Base-by-base conservation (phyloP, 1,140 invertebrate genomes). In the Ceratina calcarata region DNA sequence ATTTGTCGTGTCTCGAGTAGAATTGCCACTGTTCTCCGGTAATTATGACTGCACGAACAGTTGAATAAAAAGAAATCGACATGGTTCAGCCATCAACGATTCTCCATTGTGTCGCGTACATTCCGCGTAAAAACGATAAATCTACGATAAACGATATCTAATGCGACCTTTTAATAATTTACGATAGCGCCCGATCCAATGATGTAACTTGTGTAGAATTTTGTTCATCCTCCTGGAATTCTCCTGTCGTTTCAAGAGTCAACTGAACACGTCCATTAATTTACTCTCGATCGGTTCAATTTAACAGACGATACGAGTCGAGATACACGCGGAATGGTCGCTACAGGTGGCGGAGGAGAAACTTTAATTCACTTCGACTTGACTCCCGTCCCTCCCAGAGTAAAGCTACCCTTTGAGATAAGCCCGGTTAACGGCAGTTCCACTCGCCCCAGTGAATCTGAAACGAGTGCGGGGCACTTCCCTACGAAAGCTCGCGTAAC, bases 301-400 rank as follows among this genome's bases (percentile, higher is more conserved):
- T 7, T 10, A 10, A 45, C 37, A 45, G 6, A 10, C 3, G 37
- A 45, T 45, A 45, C 37, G 37, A 45, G 37, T 45, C 10, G 37
- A 10, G 37, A 66, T 32, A 27, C 58, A 55, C 58, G 8, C 37
- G 16, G 22, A 65, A 24, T 15, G 69, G 45, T 51, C 88, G 81
- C 87, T 88, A 90, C 87, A 90, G 88, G 89, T 89, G 89, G 87
- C 80, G 89, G 87, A 78, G 68, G 68, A 69, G 73, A 18, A 68
- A 79, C 83, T 89, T 89, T 89, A 89, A 90, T 90, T 90, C 86
- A 87, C 83, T 87, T 89, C 16, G 81, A 87, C 66, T 78, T 79
- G 80, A 65, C 72, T 51, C 16, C 45, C 32, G 16, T 37, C 55
- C 16, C 62, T 58, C 55, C 6, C n/a, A 80, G 18, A 70, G 51